phyloP scores from a whole-genome alignment of 1,140 invertebrate genomes.

The Varroa destructor region DNA sequence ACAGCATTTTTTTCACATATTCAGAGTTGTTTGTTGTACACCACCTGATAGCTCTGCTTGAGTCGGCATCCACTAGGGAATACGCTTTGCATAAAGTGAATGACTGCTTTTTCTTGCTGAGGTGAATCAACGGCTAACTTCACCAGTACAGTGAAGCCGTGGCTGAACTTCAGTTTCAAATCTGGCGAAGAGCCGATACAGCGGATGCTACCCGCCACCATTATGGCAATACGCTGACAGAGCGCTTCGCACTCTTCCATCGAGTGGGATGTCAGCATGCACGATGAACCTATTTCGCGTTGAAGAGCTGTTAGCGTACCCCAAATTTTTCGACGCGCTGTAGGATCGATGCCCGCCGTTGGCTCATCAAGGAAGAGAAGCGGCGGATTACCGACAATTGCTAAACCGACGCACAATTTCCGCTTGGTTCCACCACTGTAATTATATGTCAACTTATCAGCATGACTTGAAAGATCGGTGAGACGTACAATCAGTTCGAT shows the following conservation, averaged over 20 bases:
- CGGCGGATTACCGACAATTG: constrained; percentile 43
- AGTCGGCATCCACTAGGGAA: neutral
- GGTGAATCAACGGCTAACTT: constrained; percentile 31
- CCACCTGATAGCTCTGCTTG: constrained; percentile 19
- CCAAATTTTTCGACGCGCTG: constrained; percentile 43
- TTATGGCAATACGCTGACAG: constrained; percentile 67
- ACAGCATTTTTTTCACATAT: neutral
- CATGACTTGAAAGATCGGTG: constrained; percentile 40
- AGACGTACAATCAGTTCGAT: constrained; percentile 43
- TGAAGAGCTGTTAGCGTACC: constrained; percentile 33
- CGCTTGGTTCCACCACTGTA: constrained; percentile 53
- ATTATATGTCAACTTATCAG: constrained; percentile 38
- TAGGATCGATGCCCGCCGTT: constrained; percentile 44
- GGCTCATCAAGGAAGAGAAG: constrained; percentile 43
- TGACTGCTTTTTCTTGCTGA: neutral
- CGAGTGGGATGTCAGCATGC: constrained; percentile 58
- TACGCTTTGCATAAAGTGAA: neutral
- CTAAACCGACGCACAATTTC: constrained; percentile 45
- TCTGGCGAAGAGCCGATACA: constrained; percentile 57
- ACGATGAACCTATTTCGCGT: constrained; percentile 36
- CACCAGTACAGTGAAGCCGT: constrained; percentile 55
- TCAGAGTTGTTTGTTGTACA: neutral
- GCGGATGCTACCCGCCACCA: constrained; percentile 66
- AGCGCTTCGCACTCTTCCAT: constrained; percentile 76
- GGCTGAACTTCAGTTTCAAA: constrained; percentile 58